Percentiles rank a stretch among this genome's conserved stretches.
These are phyloP conservation scores for Tridacna crocea DNA, from an alignment of 2,888 invertebrate species.

Conservation along the genomic window DNA sequence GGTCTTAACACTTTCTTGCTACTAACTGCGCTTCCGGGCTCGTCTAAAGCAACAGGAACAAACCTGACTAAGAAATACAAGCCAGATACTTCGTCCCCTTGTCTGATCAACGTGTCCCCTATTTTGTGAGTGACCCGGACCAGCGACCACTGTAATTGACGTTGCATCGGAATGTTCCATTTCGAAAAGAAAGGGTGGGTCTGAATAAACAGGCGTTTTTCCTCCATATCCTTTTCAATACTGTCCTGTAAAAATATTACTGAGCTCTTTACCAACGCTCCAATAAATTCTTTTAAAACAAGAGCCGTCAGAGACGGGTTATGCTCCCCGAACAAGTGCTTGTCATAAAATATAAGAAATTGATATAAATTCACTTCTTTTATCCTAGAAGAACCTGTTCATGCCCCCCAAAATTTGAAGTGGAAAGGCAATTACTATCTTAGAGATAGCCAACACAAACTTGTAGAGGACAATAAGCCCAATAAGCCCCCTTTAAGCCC, in stretches of 20 bases:
- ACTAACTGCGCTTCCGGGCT: too few species aligned
- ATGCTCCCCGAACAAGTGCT: too few species aligned
- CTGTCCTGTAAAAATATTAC: slow-evolving; percentile 43
- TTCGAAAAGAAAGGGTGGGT: slow-evolving; percentile 68
- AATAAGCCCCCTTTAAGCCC: too few species aligned
- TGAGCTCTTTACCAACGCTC: neutral
- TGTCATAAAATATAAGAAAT: too few species aligned
- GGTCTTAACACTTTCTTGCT: too few species aligned
- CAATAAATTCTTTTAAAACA: neutral
- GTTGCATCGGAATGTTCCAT: slow-evolving; percentile 57
- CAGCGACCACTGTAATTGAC: slow-evolving; percentile 57
- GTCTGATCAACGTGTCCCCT: slow-evolving; percentile 54
- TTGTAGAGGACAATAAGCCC: too few species aligned
- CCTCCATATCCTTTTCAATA: slow-evolving; percentile 57
- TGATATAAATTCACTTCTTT: too few species aligned
- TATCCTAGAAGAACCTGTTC: too few species aligned
- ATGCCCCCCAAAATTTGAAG: too few species aligned
- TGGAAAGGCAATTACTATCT: too few species aligned
- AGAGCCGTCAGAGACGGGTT: too few species aligned
- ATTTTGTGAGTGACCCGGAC: slow-evolving; percentile 45
- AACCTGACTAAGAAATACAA: slow-evolving; percentile 63
- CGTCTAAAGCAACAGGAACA: neutral
- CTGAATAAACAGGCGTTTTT: slow-evolving; percentile 63
- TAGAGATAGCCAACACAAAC: too few species aligned
- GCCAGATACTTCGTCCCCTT: slow-evolving; percentile 54